Conservation (phyloP, 2,113 vertebrate genomes). For the Oreocharis arfaki region DNA sequence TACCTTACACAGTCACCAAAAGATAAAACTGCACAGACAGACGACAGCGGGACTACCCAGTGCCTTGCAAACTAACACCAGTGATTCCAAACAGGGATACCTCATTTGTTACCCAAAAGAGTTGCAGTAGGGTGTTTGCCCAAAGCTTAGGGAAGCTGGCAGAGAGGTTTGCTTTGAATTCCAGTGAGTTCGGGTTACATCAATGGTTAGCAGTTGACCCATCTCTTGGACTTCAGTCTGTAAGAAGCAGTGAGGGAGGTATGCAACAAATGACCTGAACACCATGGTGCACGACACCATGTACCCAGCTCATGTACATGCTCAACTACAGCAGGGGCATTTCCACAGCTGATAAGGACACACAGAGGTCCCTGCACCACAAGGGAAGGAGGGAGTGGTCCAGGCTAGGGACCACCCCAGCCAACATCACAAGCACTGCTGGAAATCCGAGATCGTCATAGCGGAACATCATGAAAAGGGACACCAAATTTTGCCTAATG, state of each 20-base stretch:
- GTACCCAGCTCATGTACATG: not conserved
- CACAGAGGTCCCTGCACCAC: not conserved
- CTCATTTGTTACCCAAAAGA: not conserved
- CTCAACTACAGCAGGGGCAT: not conserved
- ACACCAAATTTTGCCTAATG: not conserved
- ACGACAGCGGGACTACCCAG: not conserved
- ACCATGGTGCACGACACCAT: fast-evolving
- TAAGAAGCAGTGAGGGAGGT: not conserved
- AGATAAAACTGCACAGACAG: not conserved
- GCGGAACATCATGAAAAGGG: not conserved
- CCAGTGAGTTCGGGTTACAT: not conserved
- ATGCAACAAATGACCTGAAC: not conserved
- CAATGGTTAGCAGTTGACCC: not conserved
- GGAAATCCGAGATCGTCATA: not conserved
- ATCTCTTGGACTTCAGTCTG: not conserved
- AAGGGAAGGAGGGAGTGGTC: not conserved
- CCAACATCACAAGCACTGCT: not conserved
- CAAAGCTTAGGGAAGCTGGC: not conserved
- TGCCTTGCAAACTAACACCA: not conserved
- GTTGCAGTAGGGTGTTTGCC: not conserved
- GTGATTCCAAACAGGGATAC: not conserved
- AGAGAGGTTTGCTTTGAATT: not conserved
- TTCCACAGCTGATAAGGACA: not conserved
- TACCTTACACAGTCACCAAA: not conserved
- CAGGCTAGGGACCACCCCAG: not conserved